A percentile compares a stretch with the other conserved stretches of the same genome.
Evolutionary conservation across 2,113 vertebrate species (phyloP).

Genomic region (Agapornis roseicollis): DNA sequence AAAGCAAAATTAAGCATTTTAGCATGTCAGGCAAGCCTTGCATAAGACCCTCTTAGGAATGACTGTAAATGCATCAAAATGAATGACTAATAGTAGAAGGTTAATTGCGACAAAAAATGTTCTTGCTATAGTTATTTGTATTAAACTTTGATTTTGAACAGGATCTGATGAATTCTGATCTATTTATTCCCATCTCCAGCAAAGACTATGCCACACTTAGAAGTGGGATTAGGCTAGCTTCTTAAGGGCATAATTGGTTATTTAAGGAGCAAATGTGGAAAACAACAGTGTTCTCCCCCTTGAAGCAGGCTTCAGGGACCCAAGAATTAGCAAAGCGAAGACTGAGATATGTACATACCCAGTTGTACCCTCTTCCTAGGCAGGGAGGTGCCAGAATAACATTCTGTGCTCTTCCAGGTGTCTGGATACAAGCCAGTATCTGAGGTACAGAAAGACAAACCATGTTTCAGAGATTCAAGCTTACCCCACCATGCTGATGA

Average conservation of each 20-base stretch:
- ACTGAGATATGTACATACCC: background rate
- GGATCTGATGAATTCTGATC: background rate
- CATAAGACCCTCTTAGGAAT: background rate
- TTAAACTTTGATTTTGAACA: background rate
- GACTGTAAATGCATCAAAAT: background rate
- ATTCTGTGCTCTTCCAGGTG: background rate
- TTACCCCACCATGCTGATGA: background rate
- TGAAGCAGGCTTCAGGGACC: background rate
- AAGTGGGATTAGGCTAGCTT: background rate
- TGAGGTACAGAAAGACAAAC: background rate
- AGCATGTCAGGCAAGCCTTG: background rate
- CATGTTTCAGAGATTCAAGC: background rate
- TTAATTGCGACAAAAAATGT: background rate
- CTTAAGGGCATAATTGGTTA: background rate
- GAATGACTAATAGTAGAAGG: background rate
- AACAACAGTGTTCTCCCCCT: background rate
- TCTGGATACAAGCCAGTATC: background rate
- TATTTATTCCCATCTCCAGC: background rate
- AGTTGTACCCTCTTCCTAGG: background rate
- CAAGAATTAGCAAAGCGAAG: background rate
- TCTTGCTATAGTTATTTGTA: background rate
- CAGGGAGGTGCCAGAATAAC: background rate
- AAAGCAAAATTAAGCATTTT: background rate
- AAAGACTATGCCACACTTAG: background rate
- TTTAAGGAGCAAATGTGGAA: background rate